Evolutionary conservation across 2,113 vertebrate species (phyloP).

Genomic region (Nematolebias whitei): DNA sequence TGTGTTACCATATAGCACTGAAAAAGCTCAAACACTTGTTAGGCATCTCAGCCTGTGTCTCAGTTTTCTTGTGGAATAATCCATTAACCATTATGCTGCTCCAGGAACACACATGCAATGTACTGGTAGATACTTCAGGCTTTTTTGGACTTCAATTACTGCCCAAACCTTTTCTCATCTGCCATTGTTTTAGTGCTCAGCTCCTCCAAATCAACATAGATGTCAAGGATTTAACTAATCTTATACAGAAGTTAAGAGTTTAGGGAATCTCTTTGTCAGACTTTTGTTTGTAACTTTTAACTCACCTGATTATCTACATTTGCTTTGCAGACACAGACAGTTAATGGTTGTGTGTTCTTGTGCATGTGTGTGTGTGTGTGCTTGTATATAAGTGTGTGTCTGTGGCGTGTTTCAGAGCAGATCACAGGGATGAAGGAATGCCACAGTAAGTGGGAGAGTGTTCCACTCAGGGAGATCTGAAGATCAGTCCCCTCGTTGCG

Average conservation of each 20-base stretch:
- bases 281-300: conserved; percentile 34
- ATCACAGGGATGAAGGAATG: conserved; percentile 63
- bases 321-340: conserved; percentile 28
- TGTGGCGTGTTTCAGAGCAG: conserved; percentile 54
- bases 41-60: conserved; percentile 1
- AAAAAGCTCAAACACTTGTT: not conserved
- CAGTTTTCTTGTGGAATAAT: not conserved
- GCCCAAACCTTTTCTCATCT: not conserved
- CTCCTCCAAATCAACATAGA: not conserved
- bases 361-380: conserved; percentile 7
- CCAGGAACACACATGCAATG: not conserved
- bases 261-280: not conserved
- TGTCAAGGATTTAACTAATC: not conserved
- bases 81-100: not conserved
- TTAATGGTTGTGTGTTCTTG: conserved; percentile 21
- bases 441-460: conserved; percentile 65
- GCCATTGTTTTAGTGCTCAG: not conserved
- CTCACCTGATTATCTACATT: conserved; percentile 51
- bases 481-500: conserved; percentile 58
- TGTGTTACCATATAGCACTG: conserved; percentile 13
- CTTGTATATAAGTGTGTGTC: conserved; percentile 28
- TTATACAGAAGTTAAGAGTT: not conserved
- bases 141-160: not conserved
- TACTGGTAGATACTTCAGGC: too few relatives aligned
- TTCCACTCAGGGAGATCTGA: conserved; percentile 43